These are phyloP conservation scores for Henricia sp. DNA, from an alignment of 53 echinoderm and acorn worm species.

Conservation along the genomic window DNA sequence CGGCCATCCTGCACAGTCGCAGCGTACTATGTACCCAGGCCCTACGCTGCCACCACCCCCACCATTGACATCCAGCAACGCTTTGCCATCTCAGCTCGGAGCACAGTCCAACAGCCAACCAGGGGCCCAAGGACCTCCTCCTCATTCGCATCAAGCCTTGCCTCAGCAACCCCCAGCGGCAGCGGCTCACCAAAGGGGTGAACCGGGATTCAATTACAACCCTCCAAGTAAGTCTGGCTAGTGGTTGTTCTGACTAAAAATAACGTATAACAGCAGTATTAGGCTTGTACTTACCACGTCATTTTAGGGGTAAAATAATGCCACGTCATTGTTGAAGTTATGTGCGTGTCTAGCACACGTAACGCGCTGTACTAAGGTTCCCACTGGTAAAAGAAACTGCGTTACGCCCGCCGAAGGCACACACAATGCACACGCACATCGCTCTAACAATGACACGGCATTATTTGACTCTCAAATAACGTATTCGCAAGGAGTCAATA, in stretches of 20 bases:
- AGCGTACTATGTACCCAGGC: conserved; percentile 93
- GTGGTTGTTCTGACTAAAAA: not conserved
- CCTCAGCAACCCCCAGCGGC: conserved; percentile 6
- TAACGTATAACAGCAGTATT: no score
- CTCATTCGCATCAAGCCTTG: not conserved
- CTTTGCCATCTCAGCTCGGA: conserved; percentile 29
- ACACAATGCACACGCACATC: no score
- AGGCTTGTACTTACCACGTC: not conserved
- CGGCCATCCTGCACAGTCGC: conserved; percentile 54
- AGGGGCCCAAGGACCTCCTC: conserved; percentile 20
- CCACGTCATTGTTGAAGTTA: no score
- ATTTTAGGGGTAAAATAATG: no score
- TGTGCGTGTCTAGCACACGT: no score
- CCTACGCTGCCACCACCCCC: conserved; percentile 93
- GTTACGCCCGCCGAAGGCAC: no score
- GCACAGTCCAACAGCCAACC: conserved; percentile 61
- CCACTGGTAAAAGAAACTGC: no score
- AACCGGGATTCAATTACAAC: conserved; percentile 42
- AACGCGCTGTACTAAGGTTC: no score
- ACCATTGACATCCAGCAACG: conserved; percentile 86
- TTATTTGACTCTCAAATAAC: no score
- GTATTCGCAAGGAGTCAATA: no score
- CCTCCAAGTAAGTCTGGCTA: conserved; percentile 34
- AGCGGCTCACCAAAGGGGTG: not conserved
- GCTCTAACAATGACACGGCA: no score